These are phyloP conservation scores for Deilephila porcellus DNA, from an alignment of 2,888 invertebrate genomes.

Conservation along the genomic window DNA sequence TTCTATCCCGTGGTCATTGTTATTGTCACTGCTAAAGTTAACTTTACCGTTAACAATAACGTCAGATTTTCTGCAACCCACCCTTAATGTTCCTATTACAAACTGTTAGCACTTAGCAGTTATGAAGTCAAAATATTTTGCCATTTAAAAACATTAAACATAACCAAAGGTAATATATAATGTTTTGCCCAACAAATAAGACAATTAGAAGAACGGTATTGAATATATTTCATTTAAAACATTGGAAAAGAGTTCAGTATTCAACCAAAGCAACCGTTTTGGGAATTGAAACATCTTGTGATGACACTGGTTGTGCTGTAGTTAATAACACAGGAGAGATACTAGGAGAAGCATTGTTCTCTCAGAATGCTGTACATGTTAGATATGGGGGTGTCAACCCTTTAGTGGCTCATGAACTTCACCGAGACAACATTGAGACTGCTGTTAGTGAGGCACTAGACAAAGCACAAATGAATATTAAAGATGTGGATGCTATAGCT, in stretches of 20 bases:
- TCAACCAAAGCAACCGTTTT: conserved; percentile 77
- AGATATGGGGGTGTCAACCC: conserved; percentile 95
- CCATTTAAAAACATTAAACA: too few species aligned
- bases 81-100: background rate
- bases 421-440: conserved; percentile 89
- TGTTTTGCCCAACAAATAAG: background rate
- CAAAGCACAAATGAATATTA: conserved; percentile 83
- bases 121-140: too few species aligned
- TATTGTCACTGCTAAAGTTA: too few species aligned
- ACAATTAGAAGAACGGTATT: background rate
- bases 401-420: conserved; percentile 92
- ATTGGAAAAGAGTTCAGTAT: background rate
- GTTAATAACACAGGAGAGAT: conserved; percentile 89
- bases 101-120: too few species aligned
- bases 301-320: conserved; percentile 97
- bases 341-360: conserved; percentile 91
- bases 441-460: conserved; percentile 89
- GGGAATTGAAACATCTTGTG: conserved; percentile 99
- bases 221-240: background rate
- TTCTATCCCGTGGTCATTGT: too few species aligned
- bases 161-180: background rate
- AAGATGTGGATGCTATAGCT: conserved; percentile 94
- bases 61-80: too few species aligned
- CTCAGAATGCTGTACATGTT: conserved; percentile 91
- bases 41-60: too few species aligned